Base-by-base conservation (phyloP, 2,113 vertebrate species). In the Varanus komodoensis region DNA sequence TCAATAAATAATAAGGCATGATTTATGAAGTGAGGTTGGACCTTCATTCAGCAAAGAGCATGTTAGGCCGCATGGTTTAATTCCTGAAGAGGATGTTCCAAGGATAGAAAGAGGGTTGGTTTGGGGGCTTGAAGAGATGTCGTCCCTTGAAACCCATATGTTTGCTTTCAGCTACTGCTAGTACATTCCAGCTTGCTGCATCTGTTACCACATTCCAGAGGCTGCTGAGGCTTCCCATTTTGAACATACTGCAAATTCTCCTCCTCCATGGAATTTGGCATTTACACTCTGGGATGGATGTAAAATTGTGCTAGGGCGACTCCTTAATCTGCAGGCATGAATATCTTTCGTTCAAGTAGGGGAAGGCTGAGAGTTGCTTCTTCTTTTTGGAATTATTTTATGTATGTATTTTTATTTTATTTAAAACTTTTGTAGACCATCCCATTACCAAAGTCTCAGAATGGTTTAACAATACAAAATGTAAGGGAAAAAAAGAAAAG, bases 1-100 rank as follows among this genome's bases (percentile, higher is more conserved):
- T 89, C 69, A 87, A 67, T 87, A 93, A 89, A 92, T 74, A 86
- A 23, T 23, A 8, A 64, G 84, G 48, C 82, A 25, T 27, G n/a
- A 57, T 67, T 32, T 32, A 32, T 79, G 27, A 15, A 44, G 32
- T 32, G 3, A 3, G 3, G 8, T 44, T 34, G 9, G 7, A 25
- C 38, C 15, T 48, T 64, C 68, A 67, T 48, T 64, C 68, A 67
- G 48, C 38, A 61, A 11, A 38, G 4, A 8, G 14, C 54, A 64
- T 54, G 32, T 38, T 25, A 27, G 61, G 32, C 79, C 68, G 15
- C n/a, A 82, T 82, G 19, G 15, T 88, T 71, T 88, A 8, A 54
- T 81, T 80, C 44, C 67, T 54, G 38, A 17, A 61, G 57, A 50
- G 74, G 86, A 61, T 27, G 34, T 81, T 71, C 38, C 71, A 81